A percentile compares a stretch with the other conserved stretches of the same genome.
phyloP scores from a whole-genome alignment of 2,797 vertebrate genomes.

The Hipposideros larvatus region DNA sequence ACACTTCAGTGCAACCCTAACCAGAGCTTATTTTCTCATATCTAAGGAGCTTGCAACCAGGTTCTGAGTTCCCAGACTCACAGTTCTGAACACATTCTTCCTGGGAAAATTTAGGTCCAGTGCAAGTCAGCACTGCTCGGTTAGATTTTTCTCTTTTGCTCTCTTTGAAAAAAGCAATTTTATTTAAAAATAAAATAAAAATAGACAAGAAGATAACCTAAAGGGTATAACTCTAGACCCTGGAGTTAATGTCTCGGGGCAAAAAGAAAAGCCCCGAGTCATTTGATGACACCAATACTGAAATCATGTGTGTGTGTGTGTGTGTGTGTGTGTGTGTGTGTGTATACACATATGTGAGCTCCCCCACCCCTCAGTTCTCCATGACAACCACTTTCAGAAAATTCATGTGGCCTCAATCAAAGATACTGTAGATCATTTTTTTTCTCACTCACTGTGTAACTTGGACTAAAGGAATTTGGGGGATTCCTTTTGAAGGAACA shows the following conservation, averaged over 20 bases:
- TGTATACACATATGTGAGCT: background rate
- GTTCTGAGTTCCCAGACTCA: constrained; percentile 22
- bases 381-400: constrained; percentile 35
- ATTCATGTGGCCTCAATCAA: constrained; percentile 21
- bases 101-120: constrained; percentile 77
- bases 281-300: constrained; percentile 71
- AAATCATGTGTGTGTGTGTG: constrained; percentile 31
- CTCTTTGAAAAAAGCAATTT: constrained; percentile 60
- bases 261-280: constrained; percentile 78
- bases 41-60: background rate
- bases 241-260: constrained; percentile 80
- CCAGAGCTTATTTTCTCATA: background rate
- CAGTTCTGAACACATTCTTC: constrained; percentile 45
- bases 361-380: background rate
- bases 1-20: background rate
- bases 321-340: background rate
- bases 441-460: constrained; percentile 14
- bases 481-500: constrained; percentile 61
- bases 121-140: constrained; percentile 70
- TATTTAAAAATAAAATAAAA: constrained; percentile 75
- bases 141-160: constrained; percentile 55
- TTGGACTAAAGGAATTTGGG: constrained; percentile 34
- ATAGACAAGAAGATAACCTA: constrained; percentile 69
- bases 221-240: constrained; percentile 67
- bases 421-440: constrained; percentile 15